Conservation (phyloP, 2,888 invertebrate species). For the Nomada ruficornis region DNA sequence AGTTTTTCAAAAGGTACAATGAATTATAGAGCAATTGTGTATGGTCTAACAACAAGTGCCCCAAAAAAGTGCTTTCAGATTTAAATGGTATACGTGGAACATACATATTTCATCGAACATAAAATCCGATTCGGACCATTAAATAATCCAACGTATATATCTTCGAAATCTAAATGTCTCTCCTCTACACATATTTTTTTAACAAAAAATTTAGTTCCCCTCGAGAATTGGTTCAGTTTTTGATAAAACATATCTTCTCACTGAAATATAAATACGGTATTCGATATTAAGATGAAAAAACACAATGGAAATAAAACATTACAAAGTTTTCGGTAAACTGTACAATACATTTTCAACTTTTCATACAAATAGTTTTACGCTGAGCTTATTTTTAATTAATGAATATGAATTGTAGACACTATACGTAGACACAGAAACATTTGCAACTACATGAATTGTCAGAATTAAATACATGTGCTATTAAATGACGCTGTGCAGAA, state of each 20-base stretch:
- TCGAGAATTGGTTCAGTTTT: not conserved
- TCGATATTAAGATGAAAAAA: not conserved
- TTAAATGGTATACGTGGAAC: not conserved
- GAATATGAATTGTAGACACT: too few species aligned
- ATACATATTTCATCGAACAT: conserved; percentile 5
- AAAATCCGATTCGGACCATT: not conserved
- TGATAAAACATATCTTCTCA: not conserved
- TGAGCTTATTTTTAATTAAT: too few species aligned
- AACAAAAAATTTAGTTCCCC: not conserved
- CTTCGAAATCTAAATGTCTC: not conserved
- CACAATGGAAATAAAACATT: too few species aligned
- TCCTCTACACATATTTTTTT: not conserved
- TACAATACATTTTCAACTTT: too few species aligned
- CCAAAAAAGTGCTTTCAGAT: too few species aligned
- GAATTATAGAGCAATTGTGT: not conserved
- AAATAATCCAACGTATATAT: not conserved
- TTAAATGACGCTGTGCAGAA: too few species aligned
- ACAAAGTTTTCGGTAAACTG: too few species aligned
- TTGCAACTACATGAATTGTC: too few species aligned
- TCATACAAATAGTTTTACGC: too few species aligned
- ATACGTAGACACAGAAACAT: too few species aligned
- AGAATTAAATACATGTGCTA: too few species aligned
- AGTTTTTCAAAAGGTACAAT: not conserved
- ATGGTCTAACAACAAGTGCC: not conserved
- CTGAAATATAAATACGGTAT: too few species aligned